Base-by-base conservation (phyloP, 2,797 vertebrate species). In the Amazona ochrocephala region DNA sequence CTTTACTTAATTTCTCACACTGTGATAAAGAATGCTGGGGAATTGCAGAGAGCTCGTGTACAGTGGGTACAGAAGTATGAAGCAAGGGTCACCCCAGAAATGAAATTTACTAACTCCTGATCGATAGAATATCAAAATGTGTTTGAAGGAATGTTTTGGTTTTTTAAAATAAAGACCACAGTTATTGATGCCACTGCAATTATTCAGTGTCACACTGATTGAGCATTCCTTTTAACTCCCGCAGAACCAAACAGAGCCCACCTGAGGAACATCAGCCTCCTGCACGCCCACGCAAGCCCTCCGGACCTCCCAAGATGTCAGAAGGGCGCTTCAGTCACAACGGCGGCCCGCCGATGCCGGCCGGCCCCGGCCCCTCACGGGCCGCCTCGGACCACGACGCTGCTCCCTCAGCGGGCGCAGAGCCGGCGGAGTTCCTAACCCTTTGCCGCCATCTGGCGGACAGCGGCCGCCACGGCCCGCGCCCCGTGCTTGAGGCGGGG, bases 361-460 rank as follows among this genome's bases (percentile, higher is more conserved):
- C 61, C 37, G 17, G 70, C 30, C 24, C 13, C 51, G 51, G 51
- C 16, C 22, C 15, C 27, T 10, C 22, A 15, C 20, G 2, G 30
- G 30, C 54, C 32, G 32, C 32, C 54, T 32, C 18, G 18, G 30
- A 19, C 11, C 53, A 21, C 19, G 4, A 9, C n/a, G 9, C 34
- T 11, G 8, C 34, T 16, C 5, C 58, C 27, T 7, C 26, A 21
- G 53, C 41, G 10, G 48, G 12, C 6, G 23, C 29, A 29, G 30
- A 24, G 29, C 54, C 27, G 22, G 32, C 26, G 22, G 27, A 30
- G 15, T 85, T 22, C 41, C 50, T 74, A 67, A 95, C 91, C 87
- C 62, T 97, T 75, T 98, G 96, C 95, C 89, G 97, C 97, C 98
- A 96, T 92, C 97, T 97, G 44, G 94, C 88, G 98, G 97, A 64